Evolutionary conservation across 1,140 invertebrate genomes (phyloP).

Genomic region (Caenorhabditis latens): DNA sequence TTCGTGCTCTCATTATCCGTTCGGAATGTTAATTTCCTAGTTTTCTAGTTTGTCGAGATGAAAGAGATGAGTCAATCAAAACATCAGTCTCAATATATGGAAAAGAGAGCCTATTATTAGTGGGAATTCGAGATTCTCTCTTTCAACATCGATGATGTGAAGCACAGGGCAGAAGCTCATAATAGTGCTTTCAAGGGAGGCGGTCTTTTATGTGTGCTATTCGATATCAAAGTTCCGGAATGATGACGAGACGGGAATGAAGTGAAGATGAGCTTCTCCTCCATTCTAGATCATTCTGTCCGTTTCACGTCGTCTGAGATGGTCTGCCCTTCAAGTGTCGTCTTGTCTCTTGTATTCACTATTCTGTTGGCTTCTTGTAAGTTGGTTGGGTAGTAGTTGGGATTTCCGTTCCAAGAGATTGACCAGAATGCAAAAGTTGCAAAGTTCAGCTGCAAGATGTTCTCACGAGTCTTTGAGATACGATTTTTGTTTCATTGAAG

Average conservation of each 20-base stretch:
- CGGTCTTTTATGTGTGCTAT: not conserved
- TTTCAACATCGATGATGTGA: conserved; percentile 5
- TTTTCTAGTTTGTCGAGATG: not conserved
- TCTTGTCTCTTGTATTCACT: conserved; percentile 22
- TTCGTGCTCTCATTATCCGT: too few relatives aligned
- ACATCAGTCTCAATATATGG: not conserved
- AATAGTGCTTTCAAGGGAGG: conserved; percentile 44
- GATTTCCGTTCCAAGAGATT: not conserved
- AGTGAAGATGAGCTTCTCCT: not conserved
- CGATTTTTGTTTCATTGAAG: too few relatives aligned
- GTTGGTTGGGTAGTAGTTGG: not conserved
- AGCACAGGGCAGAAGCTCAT: not conserved
- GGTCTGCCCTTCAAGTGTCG: conserved; percentile 37
- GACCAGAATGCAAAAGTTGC: not conserved
- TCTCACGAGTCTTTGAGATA: too few relatives aligned
- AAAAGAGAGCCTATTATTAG: conserved; percentile 11
- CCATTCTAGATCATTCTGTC: conserved; percentile 45
- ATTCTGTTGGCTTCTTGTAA: not conserved
- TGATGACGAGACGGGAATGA: conserved; percentile 1
- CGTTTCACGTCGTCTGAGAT: conserved; percentile 16
- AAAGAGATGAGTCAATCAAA: conserved; percentile 6
- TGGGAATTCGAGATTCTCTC: conserved; percentile 14
- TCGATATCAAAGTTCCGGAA: conserved; percentile 43
- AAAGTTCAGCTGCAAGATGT: too few relatives aligned
- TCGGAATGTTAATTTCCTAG: too few relatives aligned